phyloP scores from a whole-genome alignment of 2,888 invertebrate species.

The Ennomos fuscantarius region DNA sequence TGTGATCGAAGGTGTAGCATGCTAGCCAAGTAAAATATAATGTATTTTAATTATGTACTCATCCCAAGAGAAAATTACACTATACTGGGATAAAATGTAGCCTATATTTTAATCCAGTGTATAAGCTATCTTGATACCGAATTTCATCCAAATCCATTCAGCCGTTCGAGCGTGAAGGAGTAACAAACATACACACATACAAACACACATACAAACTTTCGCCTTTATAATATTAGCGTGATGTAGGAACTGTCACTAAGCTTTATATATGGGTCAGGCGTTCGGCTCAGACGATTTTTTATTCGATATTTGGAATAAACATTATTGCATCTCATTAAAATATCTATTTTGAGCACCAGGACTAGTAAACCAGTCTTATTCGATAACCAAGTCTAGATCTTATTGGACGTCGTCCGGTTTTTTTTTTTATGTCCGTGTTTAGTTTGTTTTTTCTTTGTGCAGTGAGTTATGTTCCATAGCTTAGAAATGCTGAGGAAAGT shows the following conservation, averaged over 20 bases:
- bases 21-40: too few relatives aligned
- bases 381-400: neutral
- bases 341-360: conserved; percentile 10
- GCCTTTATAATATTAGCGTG: too few relatives aligned
- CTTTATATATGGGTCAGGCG: neutral
- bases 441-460: conserved; percentile 1
- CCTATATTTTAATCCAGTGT: too few relatives aligned
- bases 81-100: too few relatives aligned
- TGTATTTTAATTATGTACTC: too few relatives aligned
- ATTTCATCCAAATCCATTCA: too few relatives aligned
- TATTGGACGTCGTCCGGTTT: conserved; percentile 11
- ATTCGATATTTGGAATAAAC: neutral
- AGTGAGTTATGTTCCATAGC: conserved; percentile 10
- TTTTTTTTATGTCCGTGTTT: neutral
- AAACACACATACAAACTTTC: too few relatives aligned
- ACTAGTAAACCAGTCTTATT: conserved; percentile 17
- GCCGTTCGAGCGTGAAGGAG: too few relatives aligned
- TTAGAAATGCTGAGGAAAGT: conserved; percentile 17
- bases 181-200: too few relatives aligned
- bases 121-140: too few relatives aligned
- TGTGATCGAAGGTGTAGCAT: too few relatives aligned
- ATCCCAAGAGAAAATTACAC: too few relatives aligned
- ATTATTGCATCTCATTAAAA: conserved; percentile 18
- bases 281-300: neutral
- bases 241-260: neutral